phyloP scores from a whole-genome alignment of 1,140 invertebrate genomes.

The Heterodera schachtii region DNA sequence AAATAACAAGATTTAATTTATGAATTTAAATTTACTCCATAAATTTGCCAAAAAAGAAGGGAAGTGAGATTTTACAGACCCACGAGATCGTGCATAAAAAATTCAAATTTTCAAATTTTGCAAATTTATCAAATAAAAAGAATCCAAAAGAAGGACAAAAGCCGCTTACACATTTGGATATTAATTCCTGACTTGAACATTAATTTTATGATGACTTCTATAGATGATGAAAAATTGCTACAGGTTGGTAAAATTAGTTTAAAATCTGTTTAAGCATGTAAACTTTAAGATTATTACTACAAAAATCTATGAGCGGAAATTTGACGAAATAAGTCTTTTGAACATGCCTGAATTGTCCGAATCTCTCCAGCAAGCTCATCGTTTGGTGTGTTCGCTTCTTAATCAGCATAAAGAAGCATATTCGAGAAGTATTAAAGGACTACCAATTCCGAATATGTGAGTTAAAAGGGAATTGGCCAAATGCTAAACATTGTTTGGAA shows the following conservation, averaged over 20 bases:
- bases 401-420: conserved; percentile 32
- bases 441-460: conserved; percentile 38
- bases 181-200: too few relatives aligned
- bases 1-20: too few relatives aligned
- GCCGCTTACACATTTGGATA: too few relatives aligned
- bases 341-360: conserved; percentile 30
- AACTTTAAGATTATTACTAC: neutral
- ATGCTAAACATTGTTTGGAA: conserved; percentile 15
- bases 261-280: neutral
- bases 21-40: too few relatives aligned
- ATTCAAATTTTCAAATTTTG: too few relatives aligned
- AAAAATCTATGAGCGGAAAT: conserved; percentile 25
- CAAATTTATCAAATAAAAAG: too few relatives aligned
- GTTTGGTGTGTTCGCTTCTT: conserved; percentile 19
- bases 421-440: conserved; percentile 32
- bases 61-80: too few relatives aligned
- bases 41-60: too few relatives aligned
- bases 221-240: neutral
- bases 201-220: neutral
- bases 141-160: too few relatives aligned
- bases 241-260: neutral
- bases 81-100: too few relatives aligned
- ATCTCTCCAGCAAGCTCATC: conserved; percentile 29
- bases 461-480: neutral
- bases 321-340: conserved; percentile 37